Evolutionary conservation across 2,113 vertebrate species (phyloP).

Genomic region (Sturnus vulgaris): DNA sequence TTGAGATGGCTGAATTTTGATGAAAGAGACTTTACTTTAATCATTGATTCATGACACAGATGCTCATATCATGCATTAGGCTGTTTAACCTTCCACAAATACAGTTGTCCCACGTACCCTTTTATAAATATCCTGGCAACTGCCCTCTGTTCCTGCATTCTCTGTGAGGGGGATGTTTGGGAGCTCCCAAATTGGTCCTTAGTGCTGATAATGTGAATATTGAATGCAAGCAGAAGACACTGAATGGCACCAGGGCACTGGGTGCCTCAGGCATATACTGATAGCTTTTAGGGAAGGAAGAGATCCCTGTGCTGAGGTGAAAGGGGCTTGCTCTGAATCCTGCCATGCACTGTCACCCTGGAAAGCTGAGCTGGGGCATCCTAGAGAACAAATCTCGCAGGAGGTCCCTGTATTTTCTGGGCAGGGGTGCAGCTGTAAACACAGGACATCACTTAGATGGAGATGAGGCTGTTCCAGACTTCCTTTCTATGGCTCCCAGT

Average conservation of each 20-base stretch:
- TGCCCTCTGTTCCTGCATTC: background rate
- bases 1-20: constrained; percentile 69
- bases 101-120: background rate
- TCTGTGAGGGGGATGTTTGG: background rate
- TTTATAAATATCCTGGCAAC: constrained; percentile 26
- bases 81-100: constrained; percentile 64
- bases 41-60: constrained; percentile 62
- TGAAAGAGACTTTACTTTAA: constrained; percentile 64
- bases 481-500: background rate
- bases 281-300: background rate
- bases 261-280: background rate
- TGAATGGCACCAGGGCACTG: background rate
- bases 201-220: background rate
- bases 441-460: background rate
- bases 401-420: background rate
- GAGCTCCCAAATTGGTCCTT: background rate
- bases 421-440: background rate
- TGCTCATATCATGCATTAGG: constrained; percentile 28
- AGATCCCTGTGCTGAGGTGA: background rate
- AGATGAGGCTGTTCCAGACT: background rate
- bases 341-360: background rate
- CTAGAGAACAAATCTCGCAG: background rate
- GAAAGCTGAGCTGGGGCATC: background rate
- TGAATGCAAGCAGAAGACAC: constrained; percentile 7
- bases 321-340: background rate